Evolutionary conservation across 2,797 vertebrate species (phyloP), one percentile per base, ranked within the genome.

Genomic region (Artibeus lituratus): DNA sequence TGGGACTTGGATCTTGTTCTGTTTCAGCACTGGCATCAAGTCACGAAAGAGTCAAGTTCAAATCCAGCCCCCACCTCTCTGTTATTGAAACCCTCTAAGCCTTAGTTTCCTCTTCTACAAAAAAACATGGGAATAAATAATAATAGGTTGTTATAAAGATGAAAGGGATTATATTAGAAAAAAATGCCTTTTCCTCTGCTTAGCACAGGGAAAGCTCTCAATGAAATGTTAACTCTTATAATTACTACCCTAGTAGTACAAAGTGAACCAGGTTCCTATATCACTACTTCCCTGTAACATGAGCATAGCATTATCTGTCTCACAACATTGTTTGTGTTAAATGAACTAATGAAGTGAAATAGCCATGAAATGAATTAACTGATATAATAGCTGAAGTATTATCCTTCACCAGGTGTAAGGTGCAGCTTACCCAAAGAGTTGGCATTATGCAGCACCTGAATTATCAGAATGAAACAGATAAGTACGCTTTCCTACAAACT

Each of bases 341-440:
- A 22, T 57, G 53, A 89, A 67, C 78, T 91, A 93, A 78, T 59
- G 62, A 90, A 49, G 77, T 74, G 44, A 93, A 88, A 94, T 72
- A 72, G 35, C 35, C 32, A 44, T 22, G 67, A 47, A 59, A 62
- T 86, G 69, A 94, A 92, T 65, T 39, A 77, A 91, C 67, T 92
- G 74, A 51, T n/a, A 44, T 85, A 70, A 53, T 49, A 88, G 62
- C 22, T 3, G 12, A 88, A 69, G 77, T 2, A 29, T 47, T 47
- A 57, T 18, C 24, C 16, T 89, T 73, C n/a, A 29, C 22, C 24
- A 5, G 14, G 47, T 32, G 59, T 21, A 11, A 2, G 11, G 37
- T 24, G 12, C 19, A 21, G 70, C 26, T 89, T 70, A n/a, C 37
- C 5, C 16, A 65, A 69, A 87, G 59, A 73, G n/a, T 9, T 83